Percentiles rank a stretch among this genome's conserved stretches.
Conservation (phyloP, 2,113 vertebrate genomes). For the Furnarius figulus region DNA sequence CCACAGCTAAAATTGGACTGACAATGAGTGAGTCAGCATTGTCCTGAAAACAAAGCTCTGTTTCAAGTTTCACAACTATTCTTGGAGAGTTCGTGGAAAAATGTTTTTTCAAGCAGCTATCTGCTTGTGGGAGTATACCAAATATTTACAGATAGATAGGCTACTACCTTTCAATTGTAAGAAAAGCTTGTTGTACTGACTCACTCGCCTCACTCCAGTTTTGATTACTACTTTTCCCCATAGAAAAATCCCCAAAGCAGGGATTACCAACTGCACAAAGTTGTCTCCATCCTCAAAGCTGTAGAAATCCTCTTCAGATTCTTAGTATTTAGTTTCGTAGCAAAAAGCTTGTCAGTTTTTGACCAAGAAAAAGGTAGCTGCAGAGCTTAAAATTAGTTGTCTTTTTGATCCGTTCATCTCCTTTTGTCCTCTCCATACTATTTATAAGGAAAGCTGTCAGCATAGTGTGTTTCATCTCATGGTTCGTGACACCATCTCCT, state of each 20-base stretch:
- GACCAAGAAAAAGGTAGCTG: background rate
- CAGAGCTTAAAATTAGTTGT: background rate
- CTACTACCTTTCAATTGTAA: background rate
- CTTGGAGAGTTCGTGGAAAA: background rate
- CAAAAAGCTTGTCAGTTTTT: background rate
- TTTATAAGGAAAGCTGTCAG: background rate
- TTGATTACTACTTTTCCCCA: background rate
- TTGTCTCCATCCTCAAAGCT: background rate
- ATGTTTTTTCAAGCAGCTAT: background rate
- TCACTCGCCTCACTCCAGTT: background rate
- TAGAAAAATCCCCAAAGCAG: fast-evolving
- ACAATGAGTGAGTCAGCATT: background rate
- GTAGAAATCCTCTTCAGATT: background rate
- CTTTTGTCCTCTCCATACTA: background rate
- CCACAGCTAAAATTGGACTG: background rate
- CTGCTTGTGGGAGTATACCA: background rate
- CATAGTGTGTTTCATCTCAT: background rate
- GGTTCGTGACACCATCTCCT: background rate
- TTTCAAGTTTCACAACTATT: background rate
- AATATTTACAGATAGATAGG: background rate
- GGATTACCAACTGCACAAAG: background rate
- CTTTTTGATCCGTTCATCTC: background rate
- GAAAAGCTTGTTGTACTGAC: background rate
- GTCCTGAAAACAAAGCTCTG: background rate
- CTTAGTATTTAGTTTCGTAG: background rate